Conservation (phyloP, 2,888 invertebrate genomes). For the Orthosia gothica region DNA sequence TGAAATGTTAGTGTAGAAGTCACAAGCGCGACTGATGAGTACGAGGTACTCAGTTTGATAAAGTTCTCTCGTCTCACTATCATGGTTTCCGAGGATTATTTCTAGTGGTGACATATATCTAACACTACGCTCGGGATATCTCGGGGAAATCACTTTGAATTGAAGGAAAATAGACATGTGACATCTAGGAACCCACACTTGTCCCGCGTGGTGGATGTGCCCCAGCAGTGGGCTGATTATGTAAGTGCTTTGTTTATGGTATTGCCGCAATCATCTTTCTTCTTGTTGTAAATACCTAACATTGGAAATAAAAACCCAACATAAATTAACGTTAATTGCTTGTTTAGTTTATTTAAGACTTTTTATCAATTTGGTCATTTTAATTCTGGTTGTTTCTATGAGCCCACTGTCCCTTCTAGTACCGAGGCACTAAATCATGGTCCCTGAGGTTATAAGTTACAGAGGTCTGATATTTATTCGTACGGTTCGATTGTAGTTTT, state of each 20-base stretch:
- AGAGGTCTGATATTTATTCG: constrained; percentile 90
- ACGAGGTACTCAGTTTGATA: neutral
- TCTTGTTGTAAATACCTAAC: too few species aligned
- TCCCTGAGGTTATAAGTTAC: constrained; percentile 85
- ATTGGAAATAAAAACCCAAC: too few species aligned
- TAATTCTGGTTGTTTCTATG: neutral
- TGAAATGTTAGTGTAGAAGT: neutral
- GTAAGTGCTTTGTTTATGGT: too few species aligned
- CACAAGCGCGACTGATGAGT: neutral
- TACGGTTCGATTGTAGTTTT: constrained; percentile 90
- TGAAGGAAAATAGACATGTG: too few species aligned
- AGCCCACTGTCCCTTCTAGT: constrained; percentile 52
- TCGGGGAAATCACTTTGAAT: neutral
- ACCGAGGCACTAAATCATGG: constrained; percentile 48
- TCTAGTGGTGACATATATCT: neutral
- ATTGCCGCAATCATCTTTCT: too few species aligned
- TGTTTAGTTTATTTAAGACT: too few species aligned
- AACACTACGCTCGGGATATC: neutral
- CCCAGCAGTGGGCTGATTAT: too few species aligned
- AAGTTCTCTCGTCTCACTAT: neutral
- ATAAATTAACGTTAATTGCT: too few species aligned
- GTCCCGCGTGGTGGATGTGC: too few species aligned
- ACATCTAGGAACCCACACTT: too few species aligned
- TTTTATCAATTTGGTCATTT: too few species aligned
- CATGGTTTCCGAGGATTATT: neutral